Percentiles rank a stretch among this genome's conserved stretches.
These are phyloP conservation scores for Diploptera punctata DNA, from an alignment of 2,888 invertebrate species.

Conservation along the genomic window DNA sequence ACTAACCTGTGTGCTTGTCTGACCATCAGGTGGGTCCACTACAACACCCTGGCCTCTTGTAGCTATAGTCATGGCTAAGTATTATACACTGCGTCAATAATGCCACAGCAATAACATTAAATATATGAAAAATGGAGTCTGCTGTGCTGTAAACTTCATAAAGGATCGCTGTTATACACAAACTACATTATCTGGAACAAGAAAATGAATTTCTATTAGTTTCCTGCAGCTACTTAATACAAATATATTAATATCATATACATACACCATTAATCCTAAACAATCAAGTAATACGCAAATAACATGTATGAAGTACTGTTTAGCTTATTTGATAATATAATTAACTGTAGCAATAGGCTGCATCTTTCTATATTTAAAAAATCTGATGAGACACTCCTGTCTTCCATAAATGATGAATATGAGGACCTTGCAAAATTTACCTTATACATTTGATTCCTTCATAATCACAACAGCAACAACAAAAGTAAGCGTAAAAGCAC, in stretches of 20 bases:
- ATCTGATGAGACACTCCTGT: conserved; percentile 16
- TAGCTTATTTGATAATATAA: too few species aligned
- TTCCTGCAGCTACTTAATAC: too few species aligned
- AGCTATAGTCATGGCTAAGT: conserved; percentile 64
- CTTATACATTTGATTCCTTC: neutral
- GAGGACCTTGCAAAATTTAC: conserved; percentile 1
- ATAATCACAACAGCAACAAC: neutral
- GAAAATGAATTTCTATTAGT: conserved; percentile 30
- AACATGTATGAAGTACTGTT: too few species aligned
- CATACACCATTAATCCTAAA: too few species aligned
- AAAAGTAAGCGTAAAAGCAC: neutral
- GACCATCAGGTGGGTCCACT: conserved; percentile 62
- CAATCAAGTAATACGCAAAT: too few species aligned
- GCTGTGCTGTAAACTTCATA: conserved; percentile 35
- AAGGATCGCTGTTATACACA: conserved; percentile 54
- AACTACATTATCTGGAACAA: conserved; percentile 57
- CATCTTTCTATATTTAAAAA: neutral
- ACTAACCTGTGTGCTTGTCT: conserved; percentile 43
- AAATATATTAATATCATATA: too few species aligned
- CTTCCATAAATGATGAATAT: conserved; percentile 26
- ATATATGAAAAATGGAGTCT: conserved; percentile 23
- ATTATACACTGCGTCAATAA: conserved; percentile 13
- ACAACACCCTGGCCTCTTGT: conserved; percentile 66
- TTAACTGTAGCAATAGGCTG: too few species aligned
- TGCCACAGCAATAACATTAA: conserved; percentile 36